Base-by-base conservation (phyloP, 2,113 vertebrate species). In the Cryptotis parvus region DNA sequence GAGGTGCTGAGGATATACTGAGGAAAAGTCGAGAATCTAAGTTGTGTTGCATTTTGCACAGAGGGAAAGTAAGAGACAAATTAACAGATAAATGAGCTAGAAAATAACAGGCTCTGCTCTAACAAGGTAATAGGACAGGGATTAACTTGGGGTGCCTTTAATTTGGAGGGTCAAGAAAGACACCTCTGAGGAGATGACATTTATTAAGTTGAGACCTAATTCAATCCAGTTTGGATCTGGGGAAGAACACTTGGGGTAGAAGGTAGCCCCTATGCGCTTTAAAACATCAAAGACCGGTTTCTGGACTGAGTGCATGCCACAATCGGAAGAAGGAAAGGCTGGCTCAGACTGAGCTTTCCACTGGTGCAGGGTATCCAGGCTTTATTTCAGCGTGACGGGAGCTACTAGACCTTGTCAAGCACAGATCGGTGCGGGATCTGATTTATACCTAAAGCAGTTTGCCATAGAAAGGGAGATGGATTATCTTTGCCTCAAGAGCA, bases 131-230 rank as follows among this genome's bases (percentile, higher is more conserved):
- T 20, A 29, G 37, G 43, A 61, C 3, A 81, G 65, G 45, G 65
- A 41, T 20, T 8, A 55, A 69, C n/a, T 70, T 2, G 3, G 80
- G 80, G 41, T 66, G 82, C 80, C 61, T 45, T 73, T 52, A 63
- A 63, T 89, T 84, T 37, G 37, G 66, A 77, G 20, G 61, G 61
- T 83, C 22, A 58, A 81, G 73, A 83, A 83, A 41, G 43, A 27
- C 1, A 26, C 68, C 92, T 87, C 92, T 26, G 43, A 84, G 84
- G 84, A 80, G 43, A 91, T 39, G 84, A 63, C n/a, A 66, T 83
- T 89, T 69, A 83, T 80, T 75, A 83, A 87, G 65, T 76, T 76
- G 91, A 91, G 91, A 58, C 58, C 37, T 11, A 74, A 76, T 77
- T 73, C 31, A 69, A 31, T 87, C 75, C 73, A 1, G 15, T 26